Evolutionary conservation across 2,113 vertebrate genomes (phyloP), one percentile per base, ranked within the genome.

Genomic region (Phyllostomus discolor): DNA sequence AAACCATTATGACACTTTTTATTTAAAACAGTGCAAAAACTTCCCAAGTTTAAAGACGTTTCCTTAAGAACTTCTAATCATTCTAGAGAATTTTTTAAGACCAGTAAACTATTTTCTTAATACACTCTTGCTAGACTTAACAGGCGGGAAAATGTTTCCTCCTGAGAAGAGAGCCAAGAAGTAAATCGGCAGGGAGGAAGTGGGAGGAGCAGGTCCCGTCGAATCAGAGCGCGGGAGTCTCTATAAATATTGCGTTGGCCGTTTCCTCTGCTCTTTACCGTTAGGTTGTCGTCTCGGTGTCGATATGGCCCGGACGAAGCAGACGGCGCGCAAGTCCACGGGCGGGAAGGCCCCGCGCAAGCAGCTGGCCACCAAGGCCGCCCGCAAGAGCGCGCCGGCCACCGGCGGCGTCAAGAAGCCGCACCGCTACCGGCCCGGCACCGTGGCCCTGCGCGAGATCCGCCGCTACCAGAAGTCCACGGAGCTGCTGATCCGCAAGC

Each of bases 311-410:
- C 87, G 96, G 0, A 97, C 95, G 0, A 98, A 93, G 86, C 98
- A 99, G 94, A 99, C 99, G 0, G 99, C 99, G 5, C 98, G 99
- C 8, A 99, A 99, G 94, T 99, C 99, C 10, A 99, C 99, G 4
- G 69, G 69, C 20, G 69, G 69, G 69, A 70, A 70, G 69, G 69
- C 69, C n/a, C 69, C 69, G 20, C 69, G 69, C 69, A 70, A 70
- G 35, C 69, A 70, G 35, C 69, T 70, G 69, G 69, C 69, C 20
- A 70, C 69, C 69, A 70, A 70, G 35, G 69, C 69, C 9, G 69
- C 69, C 69, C 69, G 69, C 69, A 70, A 70, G 69, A 70, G 69
- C 69, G 69, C 69, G 35, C 69, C 69, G 20, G 69, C 69, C 69
- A 70, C 69, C 9, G 69, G 69, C 69, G 69, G 69, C 20, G 69